Conservation (phyloP, 1,140 invertebrate species). For the Onthophagus taurus region DNA sequence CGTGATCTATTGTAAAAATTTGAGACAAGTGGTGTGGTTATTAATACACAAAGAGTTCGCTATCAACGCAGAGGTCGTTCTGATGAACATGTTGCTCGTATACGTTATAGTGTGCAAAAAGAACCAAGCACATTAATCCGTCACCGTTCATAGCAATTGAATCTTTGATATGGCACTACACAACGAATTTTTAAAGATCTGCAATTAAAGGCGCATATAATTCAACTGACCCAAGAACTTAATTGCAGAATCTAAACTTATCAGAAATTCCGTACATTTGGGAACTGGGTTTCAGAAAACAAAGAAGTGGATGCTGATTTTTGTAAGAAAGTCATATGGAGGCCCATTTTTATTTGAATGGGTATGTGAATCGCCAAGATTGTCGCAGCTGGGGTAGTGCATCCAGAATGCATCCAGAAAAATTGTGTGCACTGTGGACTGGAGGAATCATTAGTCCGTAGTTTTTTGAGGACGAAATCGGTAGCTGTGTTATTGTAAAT, state of each 20-base stretch:
- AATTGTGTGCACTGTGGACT: background rate
- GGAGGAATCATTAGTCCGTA: slow-evolving; percentile 1
- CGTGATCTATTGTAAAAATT: background rate
- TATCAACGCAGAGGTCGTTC: background rate
- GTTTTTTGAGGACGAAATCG: background rate
- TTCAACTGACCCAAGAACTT: background rate
- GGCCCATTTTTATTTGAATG: background rate
- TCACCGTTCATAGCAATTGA: background rate
- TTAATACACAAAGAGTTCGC: background rate
- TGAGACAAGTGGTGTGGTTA: background rate
- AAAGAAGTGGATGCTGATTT: background rate
- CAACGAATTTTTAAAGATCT: background rate
- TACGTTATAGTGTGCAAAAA: background rate
- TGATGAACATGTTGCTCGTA: background rate
- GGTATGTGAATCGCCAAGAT: too few relatives aligned
- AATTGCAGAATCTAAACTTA: background rate
- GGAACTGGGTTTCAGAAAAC: background rate
- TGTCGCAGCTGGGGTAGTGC: background rate
- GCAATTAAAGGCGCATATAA: background rate
- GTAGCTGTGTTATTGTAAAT: background rate
- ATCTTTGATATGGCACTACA: background rate
- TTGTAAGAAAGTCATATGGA: background rate
- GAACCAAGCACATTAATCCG: background rate
- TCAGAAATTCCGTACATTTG: background rate
- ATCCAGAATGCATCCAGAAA: background rate